phyloP scores from a whole-genome alignment of 2,888 invertebrate species.

The Epsilonema sp. region DNA sequence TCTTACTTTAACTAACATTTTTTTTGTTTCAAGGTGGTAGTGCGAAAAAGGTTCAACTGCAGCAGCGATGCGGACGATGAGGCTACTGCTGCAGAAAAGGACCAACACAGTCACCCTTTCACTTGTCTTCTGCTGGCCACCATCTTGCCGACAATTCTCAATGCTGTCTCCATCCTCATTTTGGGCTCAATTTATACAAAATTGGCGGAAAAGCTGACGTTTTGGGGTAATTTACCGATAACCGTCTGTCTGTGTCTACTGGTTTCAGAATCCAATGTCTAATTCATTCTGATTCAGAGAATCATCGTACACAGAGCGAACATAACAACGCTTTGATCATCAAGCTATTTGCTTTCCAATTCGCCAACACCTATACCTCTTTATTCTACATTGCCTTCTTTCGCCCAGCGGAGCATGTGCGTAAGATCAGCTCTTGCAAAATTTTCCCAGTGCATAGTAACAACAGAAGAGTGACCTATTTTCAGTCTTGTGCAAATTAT shows the following conservation, averaged over 20 bases:
- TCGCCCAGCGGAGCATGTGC: conserved; percentile 25
- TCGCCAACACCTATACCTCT: conserved; percentile 36
- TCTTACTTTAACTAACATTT: too few species aligned
- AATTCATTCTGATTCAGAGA: conserved; percentile 26
- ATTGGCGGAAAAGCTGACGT: conserved; percentile 30
- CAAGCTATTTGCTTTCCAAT: conserved; percentile 37
- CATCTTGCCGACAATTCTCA: conserved; percentile 31
- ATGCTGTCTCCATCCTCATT: conserved; percentile 33
- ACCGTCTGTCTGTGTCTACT: too few species aligned
- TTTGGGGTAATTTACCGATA: too few species aligned
- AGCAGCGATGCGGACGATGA: conserved; percentile 6
- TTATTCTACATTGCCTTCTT: conserved; percentile 37
- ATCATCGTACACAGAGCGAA: conserved; percentile 34
- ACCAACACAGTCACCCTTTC: neutral
- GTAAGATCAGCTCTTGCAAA: conserved; percentile 15
- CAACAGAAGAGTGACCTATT: too few species aligned
- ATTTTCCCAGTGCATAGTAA: too few species aligned
- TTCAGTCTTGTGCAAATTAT: too few species aligned
- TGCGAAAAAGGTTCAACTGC: conserved; percentile 12
- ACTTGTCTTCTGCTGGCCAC: conserved; percentile 16
- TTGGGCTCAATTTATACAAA: conserved; percentile 30
- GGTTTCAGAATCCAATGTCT: too few species aligned
- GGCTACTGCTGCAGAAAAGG: neutral
- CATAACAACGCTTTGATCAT: conserved; percentile 34
- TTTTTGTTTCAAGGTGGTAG: too few species aligned